Evolutionary conservation across 1,140 invertebrate genomes (phyloP).

Genomic region (Platorchestia sp.): DNA sequence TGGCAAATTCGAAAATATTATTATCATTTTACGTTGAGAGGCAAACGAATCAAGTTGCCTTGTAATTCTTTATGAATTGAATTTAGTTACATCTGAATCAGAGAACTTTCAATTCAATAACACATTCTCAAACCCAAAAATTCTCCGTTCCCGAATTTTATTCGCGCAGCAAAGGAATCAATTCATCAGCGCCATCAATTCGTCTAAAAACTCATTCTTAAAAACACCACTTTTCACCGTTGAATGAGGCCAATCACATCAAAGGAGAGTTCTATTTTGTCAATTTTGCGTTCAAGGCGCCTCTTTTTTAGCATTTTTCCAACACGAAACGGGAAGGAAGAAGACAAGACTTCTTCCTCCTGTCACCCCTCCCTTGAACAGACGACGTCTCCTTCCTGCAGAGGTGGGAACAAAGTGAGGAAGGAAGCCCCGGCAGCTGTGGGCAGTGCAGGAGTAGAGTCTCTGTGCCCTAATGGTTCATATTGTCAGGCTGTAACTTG

Average conservation of each 20-base stretch:
- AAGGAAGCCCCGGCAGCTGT: neutral
- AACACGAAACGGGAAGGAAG: neutral
- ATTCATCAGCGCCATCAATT: neutral
- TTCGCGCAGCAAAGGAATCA: neutral
- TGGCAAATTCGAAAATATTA: neutral
- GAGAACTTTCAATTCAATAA: neutral
- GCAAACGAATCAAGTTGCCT: neutral
- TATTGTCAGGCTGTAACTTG: slow-evolving; percentile 55
- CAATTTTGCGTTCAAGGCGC: neutral
- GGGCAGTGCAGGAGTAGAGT: neutral
- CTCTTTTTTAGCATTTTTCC: neutral
- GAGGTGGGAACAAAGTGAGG: neutral
- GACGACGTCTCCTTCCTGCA: neutral
- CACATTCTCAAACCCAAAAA: neutral
- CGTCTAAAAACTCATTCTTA: neutral
- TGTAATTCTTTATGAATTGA: neutral
- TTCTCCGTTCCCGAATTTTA: neutral
- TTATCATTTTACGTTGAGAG: neutral
- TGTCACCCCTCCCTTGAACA: too few relatives aligned
- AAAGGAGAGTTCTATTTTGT: neutral
- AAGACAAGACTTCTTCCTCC: too few relatives aligned
- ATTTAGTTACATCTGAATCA: neutral
- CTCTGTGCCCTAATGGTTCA: slow-evolving; percentile 45
- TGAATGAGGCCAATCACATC: neutral
- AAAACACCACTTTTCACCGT: neutral